Conservation (phyloP, 1,140 invertebrate genomes). For the Andrena cerasifolii region DNA sequence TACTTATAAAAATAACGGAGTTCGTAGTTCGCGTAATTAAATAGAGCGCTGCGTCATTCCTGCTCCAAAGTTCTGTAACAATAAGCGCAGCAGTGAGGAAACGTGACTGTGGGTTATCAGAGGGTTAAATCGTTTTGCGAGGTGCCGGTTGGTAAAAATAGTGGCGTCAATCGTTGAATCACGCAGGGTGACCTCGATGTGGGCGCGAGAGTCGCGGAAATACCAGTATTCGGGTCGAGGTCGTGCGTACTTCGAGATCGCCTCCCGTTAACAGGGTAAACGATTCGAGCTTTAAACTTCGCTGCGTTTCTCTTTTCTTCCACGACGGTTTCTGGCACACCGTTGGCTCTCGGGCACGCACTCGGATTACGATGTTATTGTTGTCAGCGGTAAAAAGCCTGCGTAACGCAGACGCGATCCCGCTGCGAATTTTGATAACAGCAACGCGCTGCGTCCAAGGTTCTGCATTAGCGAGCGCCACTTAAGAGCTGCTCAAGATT, state of each 20-base stretch:
- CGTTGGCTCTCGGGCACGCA: neutral
- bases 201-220: slow-evolving; percentile 48
- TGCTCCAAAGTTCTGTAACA: no score
- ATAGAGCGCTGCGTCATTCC: no score
- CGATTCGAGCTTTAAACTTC: slow-evolving; percentile 21
- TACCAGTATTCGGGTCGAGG: slow-evolving; percentile 37
- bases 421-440: slow-evolving; percentile 21
- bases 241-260: slow-evolving; percentile 19
- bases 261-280: slow-evolving; percentile 42
- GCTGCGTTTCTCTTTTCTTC: slow-evolving; percentile 7
- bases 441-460: neutral
- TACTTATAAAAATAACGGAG: no score
- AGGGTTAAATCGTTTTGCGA: neutral
- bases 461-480: neutral
- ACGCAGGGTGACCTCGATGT: slow-evolving; percentile 18
- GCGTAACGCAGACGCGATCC: slow-evolving; percentile 9
- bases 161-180: neutral
- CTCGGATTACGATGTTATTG: slow-evolving; percentile 36
- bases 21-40: no score
- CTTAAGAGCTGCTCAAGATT: neutral
- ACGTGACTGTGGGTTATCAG: no score
- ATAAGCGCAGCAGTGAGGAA: no score
- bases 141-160: neutral
- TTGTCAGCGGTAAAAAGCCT: slow-evolving; percentile 46
- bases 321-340: no score